Conservation (phyloP, 2,797 vertebrate species). For the Uromys caudimaculatus region DNA sequence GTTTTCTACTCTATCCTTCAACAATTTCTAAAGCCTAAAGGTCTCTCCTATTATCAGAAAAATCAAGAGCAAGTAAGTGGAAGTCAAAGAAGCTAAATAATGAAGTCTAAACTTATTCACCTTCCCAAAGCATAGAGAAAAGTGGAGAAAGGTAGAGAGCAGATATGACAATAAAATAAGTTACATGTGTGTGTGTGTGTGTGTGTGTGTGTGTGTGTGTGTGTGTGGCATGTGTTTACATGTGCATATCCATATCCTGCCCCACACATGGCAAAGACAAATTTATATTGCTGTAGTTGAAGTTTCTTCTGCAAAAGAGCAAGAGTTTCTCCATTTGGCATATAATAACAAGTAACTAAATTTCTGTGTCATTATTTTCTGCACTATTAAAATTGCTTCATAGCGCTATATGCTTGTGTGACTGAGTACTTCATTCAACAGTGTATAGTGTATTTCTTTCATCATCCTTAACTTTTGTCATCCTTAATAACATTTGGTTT, state of each 20-base stretch:
- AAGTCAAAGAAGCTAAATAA: background rate
- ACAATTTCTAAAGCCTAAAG: background rate
- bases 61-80: background rate
- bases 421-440: background rate
- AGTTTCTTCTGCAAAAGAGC: background rate
- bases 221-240: too few relatives aligned
- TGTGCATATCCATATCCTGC: background rate
- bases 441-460: background rate
- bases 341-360: background rate
- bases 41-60: background rate
- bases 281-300: background rate
- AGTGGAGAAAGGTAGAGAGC: background rate
- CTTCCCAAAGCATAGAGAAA: background rate
- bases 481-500: constrained; percentile 2
- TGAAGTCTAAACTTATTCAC: background rate
- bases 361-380: constrained; percentile 9
- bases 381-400: background rate
- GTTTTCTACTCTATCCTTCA: background rate
- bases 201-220: too few relatives aligned
- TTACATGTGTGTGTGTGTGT: background rate
- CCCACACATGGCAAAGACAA: background rate
- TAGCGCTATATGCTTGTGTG: background rate
- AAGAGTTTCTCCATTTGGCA: background rate
- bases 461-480: background rate
- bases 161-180: background rate